phyloP scores from a whole-genome alignment of 1,140 invertebrate species.

The Calephelis nemesis region DNA sequence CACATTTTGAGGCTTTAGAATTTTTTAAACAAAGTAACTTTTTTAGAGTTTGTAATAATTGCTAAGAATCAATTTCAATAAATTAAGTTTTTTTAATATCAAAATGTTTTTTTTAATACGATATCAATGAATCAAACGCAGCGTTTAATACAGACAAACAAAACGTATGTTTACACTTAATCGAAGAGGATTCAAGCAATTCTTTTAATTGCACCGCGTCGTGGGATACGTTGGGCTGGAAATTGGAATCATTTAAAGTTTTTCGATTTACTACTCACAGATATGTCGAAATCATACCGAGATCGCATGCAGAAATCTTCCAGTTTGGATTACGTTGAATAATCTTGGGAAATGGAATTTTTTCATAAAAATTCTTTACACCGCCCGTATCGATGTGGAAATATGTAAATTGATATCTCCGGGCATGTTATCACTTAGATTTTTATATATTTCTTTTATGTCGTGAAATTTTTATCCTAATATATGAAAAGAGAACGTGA shows the following conservation, averaged over 20 bases:
- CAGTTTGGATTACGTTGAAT: conserved; percentile 17
- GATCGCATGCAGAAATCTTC: conserved; percentile 7
- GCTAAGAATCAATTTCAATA: no score
- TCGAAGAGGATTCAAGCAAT: conserved; percentile 32
- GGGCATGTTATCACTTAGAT: background rate
- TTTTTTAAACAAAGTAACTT: no score
- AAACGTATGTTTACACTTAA: conserved; percentile 15
- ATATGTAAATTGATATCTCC: conserved; percentile 15
- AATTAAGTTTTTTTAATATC: no score
- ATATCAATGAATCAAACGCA: no score
- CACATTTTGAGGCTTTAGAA: no score
- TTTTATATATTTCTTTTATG: background rate
- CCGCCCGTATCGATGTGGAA: background rate
- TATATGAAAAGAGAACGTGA: background rate
- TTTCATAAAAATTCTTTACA: conserved; percentile 2
- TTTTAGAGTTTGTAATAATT: no score
- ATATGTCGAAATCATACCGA: conserved; percentile 19
- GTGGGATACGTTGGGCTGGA: conserved; percentile 23
- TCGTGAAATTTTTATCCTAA: no score
- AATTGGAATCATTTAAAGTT: conserved; percentile 39
- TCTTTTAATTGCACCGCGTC: conserved; percentile 36
- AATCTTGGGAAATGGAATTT: conserved; percentile 22
- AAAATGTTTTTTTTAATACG: no score
- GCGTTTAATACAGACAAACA: no score
- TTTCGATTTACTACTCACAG: conserved; percentile 35